Conservation (phyloP, 2,113 vertebrate species). For the Epinephelus fuscoguttatus region DNA sequence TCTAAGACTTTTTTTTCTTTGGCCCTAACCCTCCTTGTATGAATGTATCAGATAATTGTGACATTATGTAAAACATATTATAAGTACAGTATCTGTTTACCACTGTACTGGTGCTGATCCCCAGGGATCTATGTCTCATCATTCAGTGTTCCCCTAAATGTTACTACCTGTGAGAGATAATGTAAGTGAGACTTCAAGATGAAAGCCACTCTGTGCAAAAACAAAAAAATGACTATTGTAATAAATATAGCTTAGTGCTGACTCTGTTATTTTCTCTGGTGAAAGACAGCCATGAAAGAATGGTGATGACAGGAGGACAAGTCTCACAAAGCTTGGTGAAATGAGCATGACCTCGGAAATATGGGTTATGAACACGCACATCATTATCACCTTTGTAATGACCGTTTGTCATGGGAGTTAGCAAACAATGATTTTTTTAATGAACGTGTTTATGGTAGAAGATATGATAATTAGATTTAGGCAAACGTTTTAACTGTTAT, state of each 20-base stretch:
- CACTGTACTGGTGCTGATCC: constrained; percentile 32
- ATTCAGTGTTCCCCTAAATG: constrained; percentile 30
- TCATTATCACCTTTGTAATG: not conserved
- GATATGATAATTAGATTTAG: not conserved
- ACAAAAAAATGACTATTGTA: constrained; percentile 73
- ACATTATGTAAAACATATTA: constrained; percentile 35
- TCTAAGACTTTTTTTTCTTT: no score
- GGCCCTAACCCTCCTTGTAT: no score
- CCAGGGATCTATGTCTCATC: constrained; percentile 13
- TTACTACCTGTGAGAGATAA: constrained; percentile 43
- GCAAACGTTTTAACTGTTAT: not conserved
- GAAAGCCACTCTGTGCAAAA: constrained; percentile 75
- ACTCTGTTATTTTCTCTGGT: constrained; percentile 74
- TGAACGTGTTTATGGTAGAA: not conserved
- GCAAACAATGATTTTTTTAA: not conserved
- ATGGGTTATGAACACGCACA: not conserved
- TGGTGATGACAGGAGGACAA: constrained; percentile 7
- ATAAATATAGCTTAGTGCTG: constrained; percentile 87
- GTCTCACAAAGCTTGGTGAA: constrained; percentile 43
- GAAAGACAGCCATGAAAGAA: constrained; percentile 48
- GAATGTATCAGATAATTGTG: constrained; percentile 36
- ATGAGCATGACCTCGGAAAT: constrained; percentile 27
- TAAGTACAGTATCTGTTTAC: constrained; percentile 34
- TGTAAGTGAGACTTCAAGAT: constrained; percentile 50
- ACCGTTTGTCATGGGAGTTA: not conserved